Conservation (phyloP, 2,888 invertebrate genomes). For the Nebria brevicollis region DNA sequence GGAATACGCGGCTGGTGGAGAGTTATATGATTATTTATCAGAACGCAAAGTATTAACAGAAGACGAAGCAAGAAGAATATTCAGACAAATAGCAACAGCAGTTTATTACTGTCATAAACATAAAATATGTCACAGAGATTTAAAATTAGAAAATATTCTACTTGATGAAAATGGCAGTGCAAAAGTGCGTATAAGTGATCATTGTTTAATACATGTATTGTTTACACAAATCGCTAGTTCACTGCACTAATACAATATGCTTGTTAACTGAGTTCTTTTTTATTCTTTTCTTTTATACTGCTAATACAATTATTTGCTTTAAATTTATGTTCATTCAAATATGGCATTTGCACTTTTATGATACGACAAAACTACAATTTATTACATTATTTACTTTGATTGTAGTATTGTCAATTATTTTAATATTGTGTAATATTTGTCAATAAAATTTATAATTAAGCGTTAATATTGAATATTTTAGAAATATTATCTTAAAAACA, state of each 20-base stretch:
- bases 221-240: background rate
- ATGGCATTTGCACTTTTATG: too few relatives aligned
- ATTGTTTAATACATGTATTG: constrained; percentile 5
- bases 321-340: too few relatives aligned
- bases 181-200: constrained; percentile 70
- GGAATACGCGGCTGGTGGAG: constrained; percentile 99
- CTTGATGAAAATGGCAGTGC: constrained; percentile 94
- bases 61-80: constrained; percentile 92
- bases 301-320: background rate
- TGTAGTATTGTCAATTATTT: too few relatives aligned
- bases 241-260: constrained; percentile 1
- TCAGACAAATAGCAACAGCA: constrained; percentile 95
- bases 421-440: too few relatives aligned
- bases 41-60: constrained; percentile 91
- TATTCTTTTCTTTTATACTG: background rate
- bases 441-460: too few relatives aligned
- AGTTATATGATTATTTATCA: constrained; percentile 96
- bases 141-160: constrained; percentile 94
- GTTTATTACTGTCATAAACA: constrained; percentile 99
- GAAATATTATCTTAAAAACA: too few relatives aligned
- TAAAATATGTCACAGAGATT: constrained; percentile 95
- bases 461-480: too few relatives aligned
- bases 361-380: too few relatives aligned
- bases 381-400: too few relatives aligned
- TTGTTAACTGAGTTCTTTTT: background rate